These are phyloP conservation scores for Poeciliopsis retropinna DNA, from an alignment of 2,113 vertebrate genomes.

Conservation along the genomic window DNA sequence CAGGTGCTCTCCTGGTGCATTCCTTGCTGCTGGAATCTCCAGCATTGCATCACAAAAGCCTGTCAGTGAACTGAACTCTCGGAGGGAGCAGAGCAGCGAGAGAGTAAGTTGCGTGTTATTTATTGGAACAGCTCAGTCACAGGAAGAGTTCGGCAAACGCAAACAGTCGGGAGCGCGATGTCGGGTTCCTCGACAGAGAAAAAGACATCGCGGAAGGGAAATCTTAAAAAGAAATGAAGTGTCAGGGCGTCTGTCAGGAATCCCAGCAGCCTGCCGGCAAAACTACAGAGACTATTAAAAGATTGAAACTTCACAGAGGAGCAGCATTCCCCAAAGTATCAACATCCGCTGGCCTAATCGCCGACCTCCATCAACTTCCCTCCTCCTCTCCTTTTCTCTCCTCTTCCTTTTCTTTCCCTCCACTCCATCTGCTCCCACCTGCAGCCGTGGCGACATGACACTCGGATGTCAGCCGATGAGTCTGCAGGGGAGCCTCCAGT, in stretches of 20 bases:
- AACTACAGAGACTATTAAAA: slow-evolving; percentile 56
- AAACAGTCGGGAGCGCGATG: slow-evolving; percentile 4
- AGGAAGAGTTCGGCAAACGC: slow-evolving; percentile 8
- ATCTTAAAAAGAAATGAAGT: slow-evolving; percentile 23
- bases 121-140: slow-evolving; percentile 26
- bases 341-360: slow-evolving; percentile 67
- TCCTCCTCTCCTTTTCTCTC: slow-evolving; percentile 22
- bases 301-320: slow-evolving; percentile 65
- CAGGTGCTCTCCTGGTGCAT: slow-evolving; percentile 17
- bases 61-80: slow-evolving; percentile 40
- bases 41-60: slow-evolving; percentile 17
- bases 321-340: slow-evolving; percentile 47
- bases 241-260: slow-evolving; percentile 15
- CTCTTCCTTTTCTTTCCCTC: slow-evolving; percentile 9
- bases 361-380: slow-evolving; percentile 54
- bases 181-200: background rate
- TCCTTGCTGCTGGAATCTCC: slow-evolving; percentile 18
- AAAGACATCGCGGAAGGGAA: slow-evolving; percentile 3
- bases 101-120: slow-evolving; percentile 29
- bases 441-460: slow-evolving; percentile 11
- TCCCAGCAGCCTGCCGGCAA: background rate
- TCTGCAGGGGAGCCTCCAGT: slow-evolving; percentile 9
- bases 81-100: background rate
- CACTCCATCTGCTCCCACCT: slow-evolving; percentile 41
- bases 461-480: slow-evolving; percentile 12